Evolutionary conservation across 2,113 vertebrate genomes (phyloP), one percentile per base, ranked within the genome.

Genomic region (Gasterosteus aculeatus): DNA sequence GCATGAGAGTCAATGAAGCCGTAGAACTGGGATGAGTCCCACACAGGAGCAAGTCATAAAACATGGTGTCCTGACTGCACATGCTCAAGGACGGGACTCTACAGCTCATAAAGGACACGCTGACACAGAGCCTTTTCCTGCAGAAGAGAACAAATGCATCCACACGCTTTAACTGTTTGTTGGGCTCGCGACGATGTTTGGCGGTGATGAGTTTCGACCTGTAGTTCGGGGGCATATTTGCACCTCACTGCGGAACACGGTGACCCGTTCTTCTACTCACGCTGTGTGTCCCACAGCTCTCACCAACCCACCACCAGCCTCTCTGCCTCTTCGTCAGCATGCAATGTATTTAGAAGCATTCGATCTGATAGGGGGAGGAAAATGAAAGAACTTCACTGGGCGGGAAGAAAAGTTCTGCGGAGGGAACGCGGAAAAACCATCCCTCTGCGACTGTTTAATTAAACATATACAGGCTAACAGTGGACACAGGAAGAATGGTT

Each of bases 261-360:
- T 85, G 88, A 87, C 77, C 83, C 61, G 29, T 46, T 47, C 44
- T 33, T 72, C 59, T 77, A 12, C 61, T 71, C 57, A 61, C 57
- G 57, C 53, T 57, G 67, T 49, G 58, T 46, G 69, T 83, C 51
- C 33, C 64, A 19, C 1, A 59, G 63, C 57, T 53, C 53, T 63
- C 44, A 31, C 53, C 46, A 73, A 31, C 54, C 42, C 72, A 26
- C 60, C 39, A 60, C 56, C 31, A 31, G 19, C 16, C 19, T 51
- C 26, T 18, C 46, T 44, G 46, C 73, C 73, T 73, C 73, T 73
- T 66, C 15, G 53, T 69, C 57, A 58, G 49, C 68, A 78, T 59
- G 77, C 64, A 67, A 75, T 73, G 70, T 85, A 87, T 92, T 78
- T 63, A 69, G 75, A 87, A 83, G 86, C 71, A 79, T 85, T 78